A percentile compares a stretch with the other conserved stretches of the same genome.
These are phyloP conservation scores for Rhabdomys dilectus DNA, from an alignment of 2,113 vertebrate species.

Conservation along the genomic window DNA sequence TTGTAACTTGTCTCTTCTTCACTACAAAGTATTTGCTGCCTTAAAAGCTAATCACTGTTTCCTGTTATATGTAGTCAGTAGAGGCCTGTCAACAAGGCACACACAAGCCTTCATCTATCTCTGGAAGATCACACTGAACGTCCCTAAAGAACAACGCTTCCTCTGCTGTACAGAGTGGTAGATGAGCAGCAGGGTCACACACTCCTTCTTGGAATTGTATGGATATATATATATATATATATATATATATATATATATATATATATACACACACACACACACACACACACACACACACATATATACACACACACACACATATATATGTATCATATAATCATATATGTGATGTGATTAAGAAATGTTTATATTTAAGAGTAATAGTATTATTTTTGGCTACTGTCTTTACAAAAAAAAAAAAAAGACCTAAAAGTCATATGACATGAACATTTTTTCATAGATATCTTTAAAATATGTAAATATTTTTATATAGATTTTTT, in stretches of 20 bases:
- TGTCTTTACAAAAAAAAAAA: slow-evolving; percentile 22
- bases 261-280: too few relatives aligned
- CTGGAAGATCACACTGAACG: slow-evolving; percentile 52
- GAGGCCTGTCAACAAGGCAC: slow-evolving; percentile 4
- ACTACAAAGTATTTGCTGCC: slow-evolving; percentile 22
- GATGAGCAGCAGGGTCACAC: not conserved
- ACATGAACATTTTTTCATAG: slow-evolving; percentile 42
- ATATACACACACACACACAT: too few relatives aligned
- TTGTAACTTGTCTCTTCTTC: not conserved
- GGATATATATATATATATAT: not conserved
- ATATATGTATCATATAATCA: not conserved
- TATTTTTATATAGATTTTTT: not conserved
- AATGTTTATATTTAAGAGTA: slow-evolving; percentile 1
- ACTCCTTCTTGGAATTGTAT: not conserved
- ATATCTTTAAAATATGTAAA: not conserved
- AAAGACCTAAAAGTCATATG: not conserved
- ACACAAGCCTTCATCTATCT: not conserved
- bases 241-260: not conserved
- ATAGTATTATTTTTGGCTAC: not conserved
- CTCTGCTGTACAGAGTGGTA: not conserved
- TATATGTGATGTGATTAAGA: not conserved
- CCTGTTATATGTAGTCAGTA: slow-evolving; percentile 41
- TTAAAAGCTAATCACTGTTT: slow-evolving; percentile 59
- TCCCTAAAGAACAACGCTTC: not conserved
- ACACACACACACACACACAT: too few relatives aligned